Percentiles rank a stretch among this genome's conserved stretches.
Conservation (phyloP, 1,140 invertebrate genomes). For the Sycophaga agraensis region DNA sequence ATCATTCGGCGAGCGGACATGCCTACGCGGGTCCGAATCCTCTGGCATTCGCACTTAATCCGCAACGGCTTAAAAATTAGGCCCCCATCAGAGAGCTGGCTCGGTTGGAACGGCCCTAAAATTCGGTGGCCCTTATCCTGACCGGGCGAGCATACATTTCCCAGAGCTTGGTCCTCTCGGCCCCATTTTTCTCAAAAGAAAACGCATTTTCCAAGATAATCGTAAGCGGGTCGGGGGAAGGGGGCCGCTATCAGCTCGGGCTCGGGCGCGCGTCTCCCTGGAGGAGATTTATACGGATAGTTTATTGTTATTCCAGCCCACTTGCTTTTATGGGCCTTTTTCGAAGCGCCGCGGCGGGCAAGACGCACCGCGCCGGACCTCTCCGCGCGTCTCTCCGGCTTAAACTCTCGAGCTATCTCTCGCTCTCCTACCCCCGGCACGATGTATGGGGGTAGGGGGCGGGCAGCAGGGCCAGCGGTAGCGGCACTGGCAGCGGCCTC, state of each 20-base stretch:
- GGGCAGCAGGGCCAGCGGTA: background rate
- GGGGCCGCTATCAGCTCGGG: constrained; percentile 40
- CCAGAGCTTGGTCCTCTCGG: too few relatives aligned
- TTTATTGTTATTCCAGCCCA: constrained; percentile 55
- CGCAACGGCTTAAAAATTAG: too few relatives aligned
- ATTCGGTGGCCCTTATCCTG: too few relatives aligned
- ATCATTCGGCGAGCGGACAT: too few relatives aligned
- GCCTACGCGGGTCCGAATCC: too few relatives aligned
- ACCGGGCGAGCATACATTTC: too few relatives aligned
- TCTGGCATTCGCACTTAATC: too few relatives aligned
- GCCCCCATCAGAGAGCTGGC: too few relatives aligned
- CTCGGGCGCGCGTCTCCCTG: constrained; percentile 34
- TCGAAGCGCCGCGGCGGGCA: constrained; percentile 36
- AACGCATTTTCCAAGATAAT: constrained; percentile 53
- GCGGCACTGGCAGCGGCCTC: background rate
- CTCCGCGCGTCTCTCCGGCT: too few relatives aligned
- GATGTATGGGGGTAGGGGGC: background rate
- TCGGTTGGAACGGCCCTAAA: too few relatives aligned
- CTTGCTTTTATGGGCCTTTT: constrained; percentile 52
- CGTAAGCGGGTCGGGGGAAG: constrained; percentile 28
- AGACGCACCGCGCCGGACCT: too few relatives aligned
- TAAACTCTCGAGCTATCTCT: background rate
- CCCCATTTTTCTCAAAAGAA: constrained; percentile 48
- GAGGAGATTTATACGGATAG: constrained; percentile 52
- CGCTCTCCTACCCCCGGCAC: background rate